These are phyloP conservation scores for Chironomus tepperi DNA, from an alignment of 1,140 invertebrate genomes.

Conservation along the genomic window DNA sequence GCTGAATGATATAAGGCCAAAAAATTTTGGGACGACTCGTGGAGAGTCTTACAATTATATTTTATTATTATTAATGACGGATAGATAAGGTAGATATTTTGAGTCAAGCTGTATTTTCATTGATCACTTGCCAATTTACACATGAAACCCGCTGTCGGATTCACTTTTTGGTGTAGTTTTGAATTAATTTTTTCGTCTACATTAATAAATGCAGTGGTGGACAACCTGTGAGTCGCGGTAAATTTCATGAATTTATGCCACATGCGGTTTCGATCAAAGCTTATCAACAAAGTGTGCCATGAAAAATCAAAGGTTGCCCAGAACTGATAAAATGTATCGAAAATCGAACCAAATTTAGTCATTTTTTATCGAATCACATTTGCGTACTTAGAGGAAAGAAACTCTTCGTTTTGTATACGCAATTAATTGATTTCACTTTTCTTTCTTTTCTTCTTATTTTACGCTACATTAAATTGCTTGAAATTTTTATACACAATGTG, in stretches of 20 bases:
- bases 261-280: too few species aligned
- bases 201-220: too few species aligned
- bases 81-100: not conserved
- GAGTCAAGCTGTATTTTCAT: not conserved
- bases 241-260: too few species aligned
- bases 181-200: not conserved
- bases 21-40: too few species aligned
- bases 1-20: not conserved
- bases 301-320: too few species aligned
- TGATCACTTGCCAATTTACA: slow-evolving; percentile 20
- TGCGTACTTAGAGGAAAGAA: not conserved
- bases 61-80: not conserved
- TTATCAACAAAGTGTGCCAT: too few species aligned
- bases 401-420: not conserved
- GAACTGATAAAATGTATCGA: not conserved
- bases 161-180: not conserved
- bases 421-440: slow-evolving; percentile 10
- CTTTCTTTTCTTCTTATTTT: not conserved
- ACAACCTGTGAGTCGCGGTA: too few species aligned
- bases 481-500: slow-evolving; percentile 10
- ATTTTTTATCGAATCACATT: not conserved
- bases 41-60: not conserved
- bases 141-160: not conserved
- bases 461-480: not conserved
- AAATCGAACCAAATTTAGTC: slow-evolving; percentile 23